Conservation (phyloP, 2,797 vertebrate genomes). For the Poecilia velifera region DNA sequence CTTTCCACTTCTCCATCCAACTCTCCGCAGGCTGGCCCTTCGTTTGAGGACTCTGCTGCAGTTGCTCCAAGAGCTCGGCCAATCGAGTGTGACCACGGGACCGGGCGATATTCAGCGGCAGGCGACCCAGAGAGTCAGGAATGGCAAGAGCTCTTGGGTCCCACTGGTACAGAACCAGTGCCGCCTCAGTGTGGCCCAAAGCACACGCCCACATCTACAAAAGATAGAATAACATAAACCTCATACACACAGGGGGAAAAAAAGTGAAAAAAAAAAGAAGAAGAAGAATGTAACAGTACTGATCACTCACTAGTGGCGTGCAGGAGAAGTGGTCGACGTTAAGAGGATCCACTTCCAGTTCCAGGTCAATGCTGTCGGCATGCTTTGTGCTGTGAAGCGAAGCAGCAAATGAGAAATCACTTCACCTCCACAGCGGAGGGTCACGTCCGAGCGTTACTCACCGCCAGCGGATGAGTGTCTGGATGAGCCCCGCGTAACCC, state of each 20-base stretch:
- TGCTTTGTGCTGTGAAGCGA: constrained; percentile 89
- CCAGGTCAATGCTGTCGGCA: constrained; percentile 95
- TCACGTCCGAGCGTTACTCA: constrained; percentile 70
- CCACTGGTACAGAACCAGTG: constrained; percentile 96
- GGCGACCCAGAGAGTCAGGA: constrained; percentile 93
- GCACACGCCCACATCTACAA: constrained; percentile 98
- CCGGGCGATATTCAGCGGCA: constrained; percentile 93
- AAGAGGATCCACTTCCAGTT: constrained; percentile 96
- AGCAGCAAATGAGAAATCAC: constrained; percentile 24
- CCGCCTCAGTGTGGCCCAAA: constrained; percentile 93
- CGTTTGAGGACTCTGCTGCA: constrained; percentile 87
- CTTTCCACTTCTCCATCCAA: constrained; percentile 92
- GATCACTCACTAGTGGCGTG: constrained; percentile 90
- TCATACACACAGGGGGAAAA: constrained; percentile 10
- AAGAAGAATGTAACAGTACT: not conserved
- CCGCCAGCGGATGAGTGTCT: constrained; percentile 99
- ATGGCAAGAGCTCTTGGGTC: constrained; percentile 94
- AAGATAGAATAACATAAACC: constrained; percentile 18
- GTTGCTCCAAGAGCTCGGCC: constrained; percentile 94
- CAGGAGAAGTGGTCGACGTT: constrained; percentile 99
- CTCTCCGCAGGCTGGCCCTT: constrained; percentile 81
- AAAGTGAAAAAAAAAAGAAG: constrained; percentile 12
- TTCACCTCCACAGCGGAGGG: not conserved
- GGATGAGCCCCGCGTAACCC: constrained; percentile 96
- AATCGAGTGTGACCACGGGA: constrained; percentile 94